phyloP scores from a whole-genome alignment of 2,113 vertebrate species.

The Gasterosteus nipponicus region DNA sequence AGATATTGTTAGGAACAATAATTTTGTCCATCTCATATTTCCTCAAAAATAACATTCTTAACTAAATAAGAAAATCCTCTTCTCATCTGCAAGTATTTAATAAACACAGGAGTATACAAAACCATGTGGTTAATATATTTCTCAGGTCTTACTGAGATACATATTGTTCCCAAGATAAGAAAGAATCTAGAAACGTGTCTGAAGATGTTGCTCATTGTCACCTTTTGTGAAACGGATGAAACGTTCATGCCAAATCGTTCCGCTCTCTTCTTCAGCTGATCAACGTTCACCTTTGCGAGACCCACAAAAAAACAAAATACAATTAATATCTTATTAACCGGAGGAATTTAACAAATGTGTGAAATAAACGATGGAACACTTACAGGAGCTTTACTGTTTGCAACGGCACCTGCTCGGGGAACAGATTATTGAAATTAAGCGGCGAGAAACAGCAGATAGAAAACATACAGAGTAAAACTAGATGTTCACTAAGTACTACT shows the following conservation, averaged over 20 bases:
- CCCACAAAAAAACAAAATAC: background rate
- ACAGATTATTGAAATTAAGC: background rate
- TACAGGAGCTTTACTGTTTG: constrained; percentile 73
- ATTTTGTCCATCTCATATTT: background rate
- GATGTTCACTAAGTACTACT: background rate
- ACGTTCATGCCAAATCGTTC: constrained; percentile 93
- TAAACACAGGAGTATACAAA: background rate
- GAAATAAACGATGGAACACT: constrained; percentile 31
- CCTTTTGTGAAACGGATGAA: constrained; percentile 92
- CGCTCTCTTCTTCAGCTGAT: constrained; percentile 92
- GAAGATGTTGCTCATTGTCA: constrained; percentile 53
- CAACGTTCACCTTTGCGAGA: constrained; percentile 83
- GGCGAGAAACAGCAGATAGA: background rate
- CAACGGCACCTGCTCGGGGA: constrained; percentile 55
- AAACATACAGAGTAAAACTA: background rate
- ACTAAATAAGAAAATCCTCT: background rate
- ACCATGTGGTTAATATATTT: background rate
- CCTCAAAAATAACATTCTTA: background rate
- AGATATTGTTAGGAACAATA: too few species aligned
- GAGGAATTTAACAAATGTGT: background rate
- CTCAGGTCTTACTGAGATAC: background rate
- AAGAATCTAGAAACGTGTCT: background rate
- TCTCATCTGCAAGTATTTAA: background rate
- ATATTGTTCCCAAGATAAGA: background rate
- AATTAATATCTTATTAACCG: background rate